phyloP scores from a whole-genome alignment of 2,113 vertebrate species.

The Sinocyclocheilus anshuiensis region DNA sequence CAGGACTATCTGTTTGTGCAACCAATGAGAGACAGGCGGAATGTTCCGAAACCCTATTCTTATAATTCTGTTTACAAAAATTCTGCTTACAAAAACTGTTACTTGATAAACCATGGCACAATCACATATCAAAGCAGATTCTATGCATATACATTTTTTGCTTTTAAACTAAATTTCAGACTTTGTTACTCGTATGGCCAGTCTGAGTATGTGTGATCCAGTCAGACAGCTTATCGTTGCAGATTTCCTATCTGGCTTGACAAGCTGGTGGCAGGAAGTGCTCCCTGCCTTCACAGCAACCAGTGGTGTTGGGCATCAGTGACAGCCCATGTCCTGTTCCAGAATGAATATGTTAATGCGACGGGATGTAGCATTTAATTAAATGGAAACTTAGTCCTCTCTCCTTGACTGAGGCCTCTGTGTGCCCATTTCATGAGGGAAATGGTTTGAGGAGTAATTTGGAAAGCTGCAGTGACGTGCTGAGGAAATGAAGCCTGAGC shows the following conservation, averaged over 20 bases:
- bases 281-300: slow-evolving; percentile 66
- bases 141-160: slow-evolving; percentile 64
- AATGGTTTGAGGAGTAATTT: slow-evolving; percentile 59
- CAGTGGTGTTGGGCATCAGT: slow-evolving; percentile 70
- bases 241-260: slow-evolving; percentile 75
- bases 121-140: slow-evolving; percentile 50
- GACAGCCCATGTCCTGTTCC: slow-evolving; percentile 69
- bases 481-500: slow-evolving; percentile 65
- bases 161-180: slow-evolving; percentile 67
- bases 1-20: no score
- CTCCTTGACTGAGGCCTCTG: slow-evolving; percentile 44
- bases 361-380: slow-evolving; percentile 70
- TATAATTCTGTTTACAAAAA: no score
- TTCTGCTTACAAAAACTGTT: not conserved
- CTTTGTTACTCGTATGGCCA: slow-evolving; percentile 53
- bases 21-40: no score
- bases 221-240: slow-evolving; percentile 75
- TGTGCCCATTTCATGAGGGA: slow-evolving; percentile 54
- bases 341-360: slow-evolving; percentile 71
- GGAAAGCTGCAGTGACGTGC: slow-evolving; percentile 60
- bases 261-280: slow-evolving; percentile 76
- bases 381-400: slow-evolving; percentile 52
- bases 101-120: not conserved
- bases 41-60: no score
- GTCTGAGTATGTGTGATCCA: slow-evolving; percentile 57